Conservation (phyloP, 2,113 vertebrate species). For the Vireo altiloquus region DNA sequence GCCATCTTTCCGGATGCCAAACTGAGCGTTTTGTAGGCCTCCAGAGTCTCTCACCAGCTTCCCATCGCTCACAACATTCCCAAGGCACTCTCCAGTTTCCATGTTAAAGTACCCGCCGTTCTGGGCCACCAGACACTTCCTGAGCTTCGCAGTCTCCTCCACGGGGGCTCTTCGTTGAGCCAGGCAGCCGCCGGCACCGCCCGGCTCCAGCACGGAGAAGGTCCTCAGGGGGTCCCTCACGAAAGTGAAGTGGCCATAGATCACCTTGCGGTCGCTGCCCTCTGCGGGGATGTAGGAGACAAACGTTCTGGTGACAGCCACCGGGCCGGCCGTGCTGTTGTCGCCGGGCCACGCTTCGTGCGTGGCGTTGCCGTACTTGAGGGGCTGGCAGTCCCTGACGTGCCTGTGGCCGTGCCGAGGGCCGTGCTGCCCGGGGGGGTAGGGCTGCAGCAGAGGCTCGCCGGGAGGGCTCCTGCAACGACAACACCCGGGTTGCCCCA, state of each 20-base stretch:
- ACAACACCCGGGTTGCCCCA: neutral
- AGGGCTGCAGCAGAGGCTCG: constrained; percentile 78
- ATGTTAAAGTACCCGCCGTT: constrained; percentile 89
- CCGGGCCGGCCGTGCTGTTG: neutral
- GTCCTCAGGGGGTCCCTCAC: constrained; percentile 79
- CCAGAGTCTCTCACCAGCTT: constrained; percentile 74
- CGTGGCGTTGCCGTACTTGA: constrained; percentile 72
- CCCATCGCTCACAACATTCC: constrained; percentile 87
- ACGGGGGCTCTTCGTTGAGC: constrained; percentile 63
- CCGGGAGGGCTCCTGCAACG: constrained; percentile 66
- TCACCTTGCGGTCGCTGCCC: neutral
- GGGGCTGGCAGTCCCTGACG: constrained; percentile 78
- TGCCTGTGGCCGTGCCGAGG: constrained; percentile 71
- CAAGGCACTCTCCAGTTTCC: constrained; percentile 68
- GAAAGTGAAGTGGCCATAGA: constrained; percentile 84
- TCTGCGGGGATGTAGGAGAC: constrained; percentile 64
- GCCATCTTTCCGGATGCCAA: constrained; percentile 90
- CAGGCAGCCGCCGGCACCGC: constrained; percentile 77
- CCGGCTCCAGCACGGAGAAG: constrained; percentile 88
- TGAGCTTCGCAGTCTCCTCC: constrained; percentile 69
- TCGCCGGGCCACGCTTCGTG: constrained; percentile 76
- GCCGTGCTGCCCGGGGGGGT: constrained; percentile 68
- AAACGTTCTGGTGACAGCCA: constrained; percentile 73
- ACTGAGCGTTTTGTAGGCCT: constrained; percentile 92
- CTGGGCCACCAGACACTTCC: constrained; percentile 83